These are phyloP conservation scores for Philereme vetulata DNA, from an alignment of 2,888 invertebrate species.

Conservation along the genomic window DNA sequence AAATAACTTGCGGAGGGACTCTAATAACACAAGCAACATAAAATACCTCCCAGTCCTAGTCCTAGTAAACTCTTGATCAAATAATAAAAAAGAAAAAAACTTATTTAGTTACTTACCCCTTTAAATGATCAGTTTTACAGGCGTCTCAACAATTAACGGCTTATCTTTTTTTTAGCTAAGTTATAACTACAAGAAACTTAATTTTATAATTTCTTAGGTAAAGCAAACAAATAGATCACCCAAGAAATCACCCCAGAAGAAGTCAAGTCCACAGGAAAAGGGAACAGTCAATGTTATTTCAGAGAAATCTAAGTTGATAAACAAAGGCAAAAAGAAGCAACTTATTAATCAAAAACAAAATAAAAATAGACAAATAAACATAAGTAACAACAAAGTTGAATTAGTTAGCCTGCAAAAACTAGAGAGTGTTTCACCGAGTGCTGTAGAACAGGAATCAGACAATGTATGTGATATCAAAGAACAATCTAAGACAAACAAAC, in stretches of 20 bases:
- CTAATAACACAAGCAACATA: no score
- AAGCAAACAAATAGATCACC: slow-evolving; percentile 11
- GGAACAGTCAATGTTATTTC: slow-evolving; percentile 13
- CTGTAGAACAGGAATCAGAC: slow-evolving; percentile 3
- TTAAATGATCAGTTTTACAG: no score
- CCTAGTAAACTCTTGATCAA: no score
- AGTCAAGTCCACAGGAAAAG: not conserved
- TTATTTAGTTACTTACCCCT: no score
- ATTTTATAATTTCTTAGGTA: not conserved
- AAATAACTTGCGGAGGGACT: no score
- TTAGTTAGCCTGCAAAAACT: not conserved
- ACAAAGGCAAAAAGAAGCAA: slow-evolving; percentile 17
- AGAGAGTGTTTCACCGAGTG: slow-evolving; percentile 15
- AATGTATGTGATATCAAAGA: slow-evolving; percentile 6
- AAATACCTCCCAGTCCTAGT: no score
- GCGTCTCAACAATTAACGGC: no score
- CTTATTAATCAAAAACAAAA: slow-evolving; percentile 1
- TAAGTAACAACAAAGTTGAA: slow-evolving; percentile 4
- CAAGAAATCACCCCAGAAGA: slow-evolving; percentile 12
- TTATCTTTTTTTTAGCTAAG: no score
- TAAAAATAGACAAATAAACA: not conserved
- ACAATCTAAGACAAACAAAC: slow-evolving; percentile 9
- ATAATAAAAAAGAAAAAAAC: no score
- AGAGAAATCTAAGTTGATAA: slow-evolving; percentile 18
- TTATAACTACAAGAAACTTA: not conserved